phyloP scores from a whole-genome alignment of 2,113 vertebrate species.

The Leptobrachium leishanense region DNA sequence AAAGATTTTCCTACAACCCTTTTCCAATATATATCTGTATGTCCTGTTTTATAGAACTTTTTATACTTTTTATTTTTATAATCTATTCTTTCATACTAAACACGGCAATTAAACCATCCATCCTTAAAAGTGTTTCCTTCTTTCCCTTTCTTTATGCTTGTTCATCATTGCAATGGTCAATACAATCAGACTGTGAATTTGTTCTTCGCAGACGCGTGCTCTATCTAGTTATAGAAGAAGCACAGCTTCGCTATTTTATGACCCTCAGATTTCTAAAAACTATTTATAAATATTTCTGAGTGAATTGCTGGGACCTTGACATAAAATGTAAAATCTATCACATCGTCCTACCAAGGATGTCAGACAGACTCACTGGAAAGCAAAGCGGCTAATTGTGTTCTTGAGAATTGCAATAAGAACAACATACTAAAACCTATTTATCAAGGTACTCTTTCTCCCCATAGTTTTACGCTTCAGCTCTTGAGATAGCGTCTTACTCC shows the following conservation, averaged over 20 bases:
- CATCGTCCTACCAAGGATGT: constrained; percentile 20
- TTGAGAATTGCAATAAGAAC: constrained; percentile 32
- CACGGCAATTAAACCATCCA: too few species aligned
- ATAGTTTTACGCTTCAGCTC: constrained; percentile 26
- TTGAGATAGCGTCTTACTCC: constrained; percentile 21
- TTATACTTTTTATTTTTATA: too few species aligned
- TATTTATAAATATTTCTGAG: constrained; percentile 30
- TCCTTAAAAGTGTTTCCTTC: too few species aligned
- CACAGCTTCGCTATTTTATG: constrained; percentile 8
- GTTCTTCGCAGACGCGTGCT: neutral
- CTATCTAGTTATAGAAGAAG: too few species aligned
- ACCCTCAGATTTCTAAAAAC: neutral
- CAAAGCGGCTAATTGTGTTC: constrained; percentile 31
- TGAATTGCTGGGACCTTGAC: constrained; percentile 1
- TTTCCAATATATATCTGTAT: too few species aligned
- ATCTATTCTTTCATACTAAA: too few species aligned
- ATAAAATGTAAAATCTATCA: constrained; percentile 24
- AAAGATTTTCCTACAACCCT: too few species aligned
- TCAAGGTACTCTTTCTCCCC: constrained; percentile 26
- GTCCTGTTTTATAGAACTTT: too few species aligned
- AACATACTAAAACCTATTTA: constrained; percentile 36
- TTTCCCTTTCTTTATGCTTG: too few species aligned
- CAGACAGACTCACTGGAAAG: neutral
- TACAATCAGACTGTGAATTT: neutral
- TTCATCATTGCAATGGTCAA: too few species aligned